These are phyloP conservation scores for Coilia nasus DNA, from an alignment of 2,797 vertebrate genomes.

Conservation along the genomic window DNA sequence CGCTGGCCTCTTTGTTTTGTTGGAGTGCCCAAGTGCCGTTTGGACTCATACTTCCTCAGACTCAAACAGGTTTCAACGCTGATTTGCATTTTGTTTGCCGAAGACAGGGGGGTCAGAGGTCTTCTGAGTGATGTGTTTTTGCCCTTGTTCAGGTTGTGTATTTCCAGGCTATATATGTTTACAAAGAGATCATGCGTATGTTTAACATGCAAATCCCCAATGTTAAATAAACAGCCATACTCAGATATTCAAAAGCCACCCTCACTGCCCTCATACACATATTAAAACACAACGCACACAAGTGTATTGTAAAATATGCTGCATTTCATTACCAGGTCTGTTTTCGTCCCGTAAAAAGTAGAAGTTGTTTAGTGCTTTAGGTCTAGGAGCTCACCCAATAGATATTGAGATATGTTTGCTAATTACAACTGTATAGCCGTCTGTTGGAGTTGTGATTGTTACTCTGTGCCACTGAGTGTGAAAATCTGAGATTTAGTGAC, in stretches of 20 bases:
- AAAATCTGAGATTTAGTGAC: too few species aligned
- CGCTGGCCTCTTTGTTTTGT: neutral
- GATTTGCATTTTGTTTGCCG: neutral
- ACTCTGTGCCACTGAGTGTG: too few species aligned
- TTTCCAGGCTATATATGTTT: neutral
- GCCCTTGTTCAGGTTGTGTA: neutral
- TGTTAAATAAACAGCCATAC: too few species aligned
- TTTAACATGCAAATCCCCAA: too few species aligned
- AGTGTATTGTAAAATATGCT: too few species aligned
- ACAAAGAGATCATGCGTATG: neutral
- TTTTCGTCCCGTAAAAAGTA: too few species aligned
- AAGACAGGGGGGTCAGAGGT: neutral
- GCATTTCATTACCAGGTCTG: too few species aligned
- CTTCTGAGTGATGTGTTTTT: neutral
- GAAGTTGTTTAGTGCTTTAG: too few species aligned
- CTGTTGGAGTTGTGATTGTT: too few species aligned
- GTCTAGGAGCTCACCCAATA: too few species aligned
- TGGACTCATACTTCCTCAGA: neutral
- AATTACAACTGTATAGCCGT: too few species aligned
- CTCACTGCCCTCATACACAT: neutral
- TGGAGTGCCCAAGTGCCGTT: neutral
- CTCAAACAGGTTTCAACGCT: neutral
- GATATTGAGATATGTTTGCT: too few species aligned
- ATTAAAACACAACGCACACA: neutral
- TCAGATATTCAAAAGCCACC: constrained; percentile 10